Evolutionary conservation across 2,113 vertebrate species (phyloP), one percentile per base, ranked within the genome.

Genomic region (Pholis gunnellus): DNA sequence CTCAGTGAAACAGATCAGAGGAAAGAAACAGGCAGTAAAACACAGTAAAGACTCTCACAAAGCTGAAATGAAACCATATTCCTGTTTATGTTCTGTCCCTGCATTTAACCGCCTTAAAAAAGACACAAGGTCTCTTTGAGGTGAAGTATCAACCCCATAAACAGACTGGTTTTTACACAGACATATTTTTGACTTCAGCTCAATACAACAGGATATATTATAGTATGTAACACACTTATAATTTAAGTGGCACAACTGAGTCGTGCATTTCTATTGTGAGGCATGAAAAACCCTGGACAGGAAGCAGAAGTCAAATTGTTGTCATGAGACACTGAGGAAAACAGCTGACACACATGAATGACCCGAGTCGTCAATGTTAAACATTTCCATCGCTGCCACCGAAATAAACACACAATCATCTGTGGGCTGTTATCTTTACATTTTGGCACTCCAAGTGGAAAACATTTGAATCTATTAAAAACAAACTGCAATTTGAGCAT

Each of bases 271-370:
- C 71, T 27, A 46, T 13, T 50, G 54, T 64, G 60, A 40, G n/a
- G 46, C 10, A 38, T 7, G 31, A 59, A 64, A 40, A 68, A 8
- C 14, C 8, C 22, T 22, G 18, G 6, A 25, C 1, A 78, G 25
- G 60, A 71, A 87, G 70, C 52, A 77, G 71, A 87, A 75, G n/a
- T 63, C 11, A 78, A 59, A 72, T 38, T 25, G 38, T 27, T 15
- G 38, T 75, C 60, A 71, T 52, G 54, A 54, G 77, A 87, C 75
- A 61, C 31, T 17, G 54, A 74, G 31, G 22, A 27, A 72, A 20
- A 54, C 2, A 52, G 27, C 17, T 48, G 38, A 69, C 65, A 48
- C 36, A 18, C 20, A 20, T 20, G 29, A 71, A 38, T 50, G 40
- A 68, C 15, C n/a, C 20, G 67, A 80, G 63, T 79, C 75, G 61